A percentile compares a stretch with the other conserved stretches of the same genome.
phyloP scores from a whole-genome alignment of 2,888 invertebrate genomes.

The Trissolcus brochymenae region DNA sequence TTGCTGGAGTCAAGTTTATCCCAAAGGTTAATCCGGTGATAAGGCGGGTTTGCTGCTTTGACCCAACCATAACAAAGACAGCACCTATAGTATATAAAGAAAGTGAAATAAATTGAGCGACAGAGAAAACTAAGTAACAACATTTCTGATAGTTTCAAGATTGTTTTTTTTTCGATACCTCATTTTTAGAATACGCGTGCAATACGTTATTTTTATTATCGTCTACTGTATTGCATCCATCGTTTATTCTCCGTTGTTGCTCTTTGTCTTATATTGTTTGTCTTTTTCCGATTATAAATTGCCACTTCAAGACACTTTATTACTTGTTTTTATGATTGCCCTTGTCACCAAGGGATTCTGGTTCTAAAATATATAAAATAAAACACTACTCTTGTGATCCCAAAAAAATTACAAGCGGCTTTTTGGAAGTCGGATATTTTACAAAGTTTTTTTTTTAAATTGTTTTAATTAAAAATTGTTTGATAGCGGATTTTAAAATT shows the following conservation, averaged over 20 bases:
- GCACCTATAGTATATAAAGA: slow-evolving; percentile 26
- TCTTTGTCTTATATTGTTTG: slow-evolving; percentile 23
- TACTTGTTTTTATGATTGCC: slow-evolving; percentile 37
- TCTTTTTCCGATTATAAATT: slow-evolving; percentile 41
- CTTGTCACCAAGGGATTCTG: slow-evolving; percentile 35
- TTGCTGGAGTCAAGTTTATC: slow-evolving; percentile 20
- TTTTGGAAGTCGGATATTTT: too few species aligned
- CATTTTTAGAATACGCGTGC: slow-evolving; percentile 21
- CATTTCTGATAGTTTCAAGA: slow-evolving; percentile 55
- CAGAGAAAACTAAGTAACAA: slow-evolving; percentile 64
- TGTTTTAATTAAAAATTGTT: too few species aligned
- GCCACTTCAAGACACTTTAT: slow-evolving; percentile 36
- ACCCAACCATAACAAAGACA: slow-evolving; percentile 21
- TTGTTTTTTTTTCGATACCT: slow-evolving; percentile 40
- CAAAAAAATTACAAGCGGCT: background rate
- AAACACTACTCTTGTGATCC: slow-evolving; percentile 3
- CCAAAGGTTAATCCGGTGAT: slow-evolving; percentile 40
- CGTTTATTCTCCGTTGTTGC: slow-evolving; percentile 39
- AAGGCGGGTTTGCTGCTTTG: slow-evolving; percentile 41
- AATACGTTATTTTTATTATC: slow-evolving; percentile 33
- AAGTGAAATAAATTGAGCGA: slow-evolving; percentile 62
- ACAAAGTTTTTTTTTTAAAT: too few species aligned
- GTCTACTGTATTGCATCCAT: slow-evolving; percentile 42
- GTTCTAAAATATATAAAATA: slow-evolving; percentile 11
- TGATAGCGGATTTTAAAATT: too few species aligned